phyloP scores from a whole-genome alignment of 2,113 vertebrate genomes.

The Butorides virescens region DNA sequence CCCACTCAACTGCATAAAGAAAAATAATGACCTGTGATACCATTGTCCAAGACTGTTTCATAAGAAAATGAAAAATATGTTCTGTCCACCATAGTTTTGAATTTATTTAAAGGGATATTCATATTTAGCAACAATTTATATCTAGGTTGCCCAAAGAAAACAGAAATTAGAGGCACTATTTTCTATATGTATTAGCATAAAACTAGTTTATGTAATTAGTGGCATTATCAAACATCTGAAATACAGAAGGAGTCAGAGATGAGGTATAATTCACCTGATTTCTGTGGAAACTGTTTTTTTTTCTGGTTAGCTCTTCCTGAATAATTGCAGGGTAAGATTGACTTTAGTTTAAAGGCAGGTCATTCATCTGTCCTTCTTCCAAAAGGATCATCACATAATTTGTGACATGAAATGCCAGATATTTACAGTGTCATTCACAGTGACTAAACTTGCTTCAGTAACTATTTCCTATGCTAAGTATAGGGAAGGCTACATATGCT shows the following conservation, averaged over 20 bases:
- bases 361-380: not conserved
- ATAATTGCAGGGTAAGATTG: not conserved
- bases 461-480: not conserved
- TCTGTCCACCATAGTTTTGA: not conserved
- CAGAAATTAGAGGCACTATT: not conserved
- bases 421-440: not conserved
- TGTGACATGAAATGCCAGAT: not conserved
- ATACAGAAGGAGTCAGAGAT: not conserved
- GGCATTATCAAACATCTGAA: not conserved
- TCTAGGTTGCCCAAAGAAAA: not conserved
- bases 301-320: not conserved
- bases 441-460: not conserved
- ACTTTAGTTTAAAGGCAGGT: not conserved
- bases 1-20: not conserved
- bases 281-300: not conserved
- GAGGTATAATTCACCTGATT: not conserved
- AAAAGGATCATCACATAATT: not conserved
- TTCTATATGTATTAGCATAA: accelerated
- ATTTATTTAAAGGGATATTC: not conserved
- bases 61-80: not conserved
- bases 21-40: not conserved
- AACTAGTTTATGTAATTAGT: not conserved
- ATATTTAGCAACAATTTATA: not conserved
- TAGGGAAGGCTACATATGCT: not conserved
- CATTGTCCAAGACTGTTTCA: not conserved